A percentile compares a stretch with the other conserved stretches of the same genome.
These are phyloP conservation scores for Trichogramma pretiosum DNA, from an alignment of 1,140 invertebrate genomes.

Conservation along the genomic window DNA sequence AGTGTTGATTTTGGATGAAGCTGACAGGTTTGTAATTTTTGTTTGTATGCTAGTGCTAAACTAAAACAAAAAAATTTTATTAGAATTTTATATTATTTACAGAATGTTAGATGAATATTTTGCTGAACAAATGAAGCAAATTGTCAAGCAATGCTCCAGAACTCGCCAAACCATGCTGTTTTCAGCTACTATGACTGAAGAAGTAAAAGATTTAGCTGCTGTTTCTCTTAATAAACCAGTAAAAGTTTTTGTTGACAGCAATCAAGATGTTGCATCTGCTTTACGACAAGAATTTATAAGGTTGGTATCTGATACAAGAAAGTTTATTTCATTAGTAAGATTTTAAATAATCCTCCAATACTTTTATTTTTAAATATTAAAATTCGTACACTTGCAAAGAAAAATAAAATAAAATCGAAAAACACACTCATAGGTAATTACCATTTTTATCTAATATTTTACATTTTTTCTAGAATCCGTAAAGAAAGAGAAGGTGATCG, in stretches of 20 bases:
- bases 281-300: constrained; percentile 93
- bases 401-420: background rate
- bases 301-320: no score
- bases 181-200: constrained; percentile 97
- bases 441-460: constrained; percentile 8
- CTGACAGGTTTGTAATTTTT: constrained; percentile 61
- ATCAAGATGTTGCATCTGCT: constrained; percentile 91
- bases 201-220: constrained; percentile 86
- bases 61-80: constrained; percentile 13
- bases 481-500: constrained; percentile 76
- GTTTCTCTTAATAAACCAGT: constrained; percentile 87
- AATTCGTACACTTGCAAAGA: background rate
- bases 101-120: constrained; percentile 98
- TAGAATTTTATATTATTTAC: constrained; percentile 27
- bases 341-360: background rate
- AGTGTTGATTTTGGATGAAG: constrained; percentile 90
- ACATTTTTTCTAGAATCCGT: constrained; percentile 50
- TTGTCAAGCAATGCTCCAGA: constrained; percentile 79
- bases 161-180: constrained; percentile 97
- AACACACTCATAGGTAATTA: background rate
- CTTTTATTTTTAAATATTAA: background rate
- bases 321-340: background rate
- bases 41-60: background rate
- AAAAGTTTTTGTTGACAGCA: constrained; percentile 90
- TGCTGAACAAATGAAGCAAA: constrained; percentile 96